Percentiles rank a stretch among this genome's conserved stretches.
Conservation (phyloP, 1,140 invertebrate species). For the Cydia amplana region DNA sequence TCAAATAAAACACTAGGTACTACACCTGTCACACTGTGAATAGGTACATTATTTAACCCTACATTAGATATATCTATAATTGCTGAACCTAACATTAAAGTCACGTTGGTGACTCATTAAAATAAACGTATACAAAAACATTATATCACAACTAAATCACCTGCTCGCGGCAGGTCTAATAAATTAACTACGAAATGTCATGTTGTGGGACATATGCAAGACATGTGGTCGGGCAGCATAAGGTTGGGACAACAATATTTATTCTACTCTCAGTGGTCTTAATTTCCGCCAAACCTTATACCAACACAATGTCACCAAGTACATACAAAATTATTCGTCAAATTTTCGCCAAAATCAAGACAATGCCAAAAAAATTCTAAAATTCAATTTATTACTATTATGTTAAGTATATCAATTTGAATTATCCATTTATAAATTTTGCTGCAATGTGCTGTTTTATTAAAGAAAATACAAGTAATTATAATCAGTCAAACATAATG, state of each 20-base stretch:
- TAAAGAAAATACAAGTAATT: constrained; percentile 3
- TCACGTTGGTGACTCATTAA: constrained; percentile 63
- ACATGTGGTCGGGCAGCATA: not conserved
- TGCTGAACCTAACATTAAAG: constrained; percentile 70
- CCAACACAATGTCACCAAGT: constrained; percentile 4
- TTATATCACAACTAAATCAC: constrained; percentile 76
- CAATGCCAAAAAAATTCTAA: not conserved
- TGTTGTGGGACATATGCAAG: not conserved
- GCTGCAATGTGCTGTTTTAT: constrained; percentile 16
- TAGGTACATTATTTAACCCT: constrained; percentile 51
- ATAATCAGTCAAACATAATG: not conserved
- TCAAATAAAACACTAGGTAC: constrained; percentile 49
- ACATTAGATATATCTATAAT: constrained; percentile 61
- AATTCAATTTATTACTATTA: not conserved
- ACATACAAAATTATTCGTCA: constrained; percentile 11
- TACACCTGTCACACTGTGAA: constrained; percentile 54
- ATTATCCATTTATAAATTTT: not conserved
- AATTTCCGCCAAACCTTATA: not conserved
- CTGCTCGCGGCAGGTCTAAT: constrained; percentile 57
- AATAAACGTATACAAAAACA: constrained; percentile 78
- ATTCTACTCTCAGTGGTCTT: not conserved
- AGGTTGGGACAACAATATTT: not conserved
- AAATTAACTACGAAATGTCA: constrained; percentile 55
- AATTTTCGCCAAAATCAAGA: not conserved
- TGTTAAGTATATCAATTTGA: not conserved